These are phyloP conservation scores for Bos javanicus DNA, from an alignment of 2,113 vertebrate species.

Conservation along the genomic window DNA sequence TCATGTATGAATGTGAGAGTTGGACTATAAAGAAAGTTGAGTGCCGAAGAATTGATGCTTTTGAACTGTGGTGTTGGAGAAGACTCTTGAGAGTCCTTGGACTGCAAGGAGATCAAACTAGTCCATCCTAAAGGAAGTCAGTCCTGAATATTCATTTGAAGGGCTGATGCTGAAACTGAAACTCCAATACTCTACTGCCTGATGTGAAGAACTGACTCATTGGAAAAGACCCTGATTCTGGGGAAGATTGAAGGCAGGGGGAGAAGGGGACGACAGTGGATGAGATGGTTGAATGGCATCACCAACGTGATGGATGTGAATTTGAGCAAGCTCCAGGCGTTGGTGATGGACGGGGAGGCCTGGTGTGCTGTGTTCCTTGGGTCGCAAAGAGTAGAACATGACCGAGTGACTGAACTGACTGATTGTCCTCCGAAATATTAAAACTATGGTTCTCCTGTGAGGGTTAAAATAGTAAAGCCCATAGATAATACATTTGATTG, in stretches of 20 bases:
- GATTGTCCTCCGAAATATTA: background rate
- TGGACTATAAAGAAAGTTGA: background rate
- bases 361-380: background rate
- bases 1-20: background rate
- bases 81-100: background rate
- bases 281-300: background rate
- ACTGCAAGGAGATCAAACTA: background rate
- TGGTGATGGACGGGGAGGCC: background rate
- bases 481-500: background rate
- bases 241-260: background rate
- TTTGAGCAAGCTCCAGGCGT: fast-evolving
- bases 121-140: background rate
- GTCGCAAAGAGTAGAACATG: background rate
- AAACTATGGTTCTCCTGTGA: background rate
- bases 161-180: background rate
- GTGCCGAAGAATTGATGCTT: background rate
- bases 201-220: background rate
- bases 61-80: background rate
- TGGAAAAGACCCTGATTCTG: background rate
- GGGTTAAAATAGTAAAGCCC: background rate
- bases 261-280: background rate
- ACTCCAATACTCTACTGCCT: background rate
- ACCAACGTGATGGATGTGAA: fast-evolving
- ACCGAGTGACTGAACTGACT: background rate
- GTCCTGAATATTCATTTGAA: background rate